Evolutionary conservation across 2,797 vertebrate species (phyloP).

Genomic region (Artibeus jamaicensis): DNA sequence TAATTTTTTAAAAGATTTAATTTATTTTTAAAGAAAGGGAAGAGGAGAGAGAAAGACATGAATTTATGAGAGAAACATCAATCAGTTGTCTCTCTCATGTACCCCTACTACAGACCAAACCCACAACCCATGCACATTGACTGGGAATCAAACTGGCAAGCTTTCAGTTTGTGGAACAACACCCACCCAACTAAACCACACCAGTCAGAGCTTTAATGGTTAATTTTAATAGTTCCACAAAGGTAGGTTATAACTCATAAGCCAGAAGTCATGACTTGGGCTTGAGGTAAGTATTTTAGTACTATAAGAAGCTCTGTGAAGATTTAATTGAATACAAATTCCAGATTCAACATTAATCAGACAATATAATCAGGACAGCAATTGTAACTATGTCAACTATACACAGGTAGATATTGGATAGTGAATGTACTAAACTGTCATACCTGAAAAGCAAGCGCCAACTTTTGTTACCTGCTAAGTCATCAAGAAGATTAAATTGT

Average conservation of each 20-base stretch:
- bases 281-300: background rate
- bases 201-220: too few relatives aligned
- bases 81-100: too few relatives aligned
- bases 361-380: background rate
- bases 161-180: too few relatives aligned
- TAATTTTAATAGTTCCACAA: constrained; percentile 14
- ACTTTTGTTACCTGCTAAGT: background rate
- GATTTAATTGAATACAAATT: background rate
- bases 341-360: constrained; percentile 16
- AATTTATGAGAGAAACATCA: too few relatives aligned
- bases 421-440: background rate
- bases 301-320: background rate
- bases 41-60: too few relatives aligned
- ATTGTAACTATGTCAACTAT: background rate
- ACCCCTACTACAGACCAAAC: too few relatives aligned
- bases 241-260: background rate
- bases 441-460: constrained; percentile 1
- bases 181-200: too few relatives aligned
- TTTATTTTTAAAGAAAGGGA: too few relatives aligned
- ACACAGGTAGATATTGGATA: background rate
- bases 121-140: too few relatives aligned
- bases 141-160: too few relatives aligned
- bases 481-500: background rate
- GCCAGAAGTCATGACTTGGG: background rate
- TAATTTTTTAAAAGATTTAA: background rate